Percentiles rank a stretch among this genome's conserved stretches.
Conservation (phyloP, 2,113 vertebrate genomes). For the Hirundichthys speculiger region DNA sequence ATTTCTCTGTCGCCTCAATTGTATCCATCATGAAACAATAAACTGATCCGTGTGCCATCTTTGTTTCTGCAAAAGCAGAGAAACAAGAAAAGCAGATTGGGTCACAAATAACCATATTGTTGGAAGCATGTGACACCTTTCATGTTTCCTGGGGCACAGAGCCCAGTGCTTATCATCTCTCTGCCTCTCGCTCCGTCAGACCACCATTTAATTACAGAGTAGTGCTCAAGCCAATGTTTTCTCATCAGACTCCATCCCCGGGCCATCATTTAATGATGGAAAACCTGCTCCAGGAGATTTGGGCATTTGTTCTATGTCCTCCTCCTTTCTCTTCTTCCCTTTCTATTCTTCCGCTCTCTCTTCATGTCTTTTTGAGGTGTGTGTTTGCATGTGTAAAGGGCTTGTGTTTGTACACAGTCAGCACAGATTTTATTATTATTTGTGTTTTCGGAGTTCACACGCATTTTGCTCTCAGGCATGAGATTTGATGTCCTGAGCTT, state of each 20-base stretch:
- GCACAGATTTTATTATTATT: slow-evolving; percentile 1
- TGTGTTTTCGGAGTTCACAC: background rate
- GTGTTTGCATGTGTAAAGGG: slow-evolving; percentile 13
- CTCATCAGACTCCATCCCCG: slow-evolving; percentile 50
- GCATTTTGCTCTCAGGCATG: slow-evolving; percentile 44
- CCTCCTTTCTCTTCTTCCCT: background rate
- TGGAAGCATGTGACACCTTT: slow-evolving; percentile 66
- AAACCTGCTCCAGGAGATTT: slow-evolving; percentile 57
- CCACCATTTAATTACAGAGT: slow-evolving; percentile 78
- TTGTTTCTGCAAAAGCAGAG: slow-evolving; percentile 19
- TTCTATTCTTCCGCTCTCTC: slow-evolving; percentile 14
- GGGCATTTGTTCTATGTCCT: slow-evolving; percentile 40
- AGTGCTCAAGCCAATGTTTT: slow-evolving; percentile 46
- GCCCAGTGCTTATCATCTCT: slow-evolving; percentile 65
- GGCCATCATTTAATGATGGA: slow-evolving; percentile 78
- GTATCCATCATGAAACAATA: slow-evolving; percentile 16
- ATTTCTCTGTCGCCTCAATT: background rate
- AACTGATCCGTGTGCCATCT: slow-evolving; percentile 45
- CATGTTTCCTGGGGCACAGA: slow-evolving; percentile 58
- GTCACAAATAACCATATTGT: slow-evolving; percentile 70
- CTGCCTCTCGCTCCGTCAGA: slow-evolving; percentile 57
- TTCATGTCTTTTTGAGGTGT: slow-evolving; percentile 29
- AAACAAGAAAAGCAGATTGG: slow-evolving; percentile 29
- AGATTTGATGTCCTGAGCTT: slow-evolving; percentile 32
- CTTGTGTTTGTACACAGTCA: slow-evolving; percentile 24